Base-by-base conservation (phyloP, 2,113 vertebrate genomes). In the Ciconia maguari region DNA sequence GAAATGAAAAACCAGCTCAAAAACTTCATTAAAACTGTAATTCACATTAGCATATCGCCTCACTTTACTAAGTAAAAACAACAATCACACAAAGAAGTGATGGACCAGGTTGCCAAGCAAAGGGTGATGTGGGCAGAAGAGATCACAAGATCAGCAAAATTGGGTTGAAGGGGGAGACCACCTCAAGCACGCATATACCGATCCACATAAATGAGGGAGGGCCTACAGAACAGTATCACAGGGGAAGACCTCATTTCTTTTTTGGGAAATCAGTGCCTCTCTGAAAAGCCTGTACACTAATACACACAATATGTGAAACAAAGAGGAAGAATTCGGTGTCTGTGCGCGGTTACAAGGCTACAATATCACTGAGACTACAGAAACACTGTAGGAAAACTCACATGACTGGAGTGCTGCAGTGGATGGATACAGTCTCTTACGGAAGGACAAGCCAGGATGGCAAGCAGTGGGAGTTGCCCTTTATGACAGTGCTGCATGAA, bases 361-460 rank as follows among this genome's bases (percentile, higher is more conserved):
- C 13, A 51, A 5, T 22, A 17, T 85, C 55, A 34, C 4, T 2
- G 38, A 16, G 66, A 38, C 27, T 71, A 44, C 24, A 54, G 34
- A 65, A 61, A 70, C 6, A 48, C 4, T 1, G 0, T 0, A 48
- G n/a, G 49, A 57, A 46, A 80, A 34, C 7, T 57, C 57, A 51
- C 9, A 24, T 1, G 0, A 66, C 34, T 48, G 22, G 32, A 52
- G 8, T 3, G 9, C 26, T 66, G 41, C 30, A 19, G 60, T 9
- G 13, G 30, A 64, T 0, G 4, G 44, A 69, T 6, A 64, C 1
- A 1, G 41, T n/a, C 34, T 69, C 60, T 68, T n/a, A 57, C 4
- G 4, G n/a, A 83, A 57, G 32, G 70, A 65, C 9, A 20, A 69
- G 29, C 7, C 60, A 61, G 36, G 51, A 65, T 4, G 2, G n/a